Base-by-base conservation (phyloP, 2,113 vertebrate species). In the Chascanopsetta lugubris region DNA sequence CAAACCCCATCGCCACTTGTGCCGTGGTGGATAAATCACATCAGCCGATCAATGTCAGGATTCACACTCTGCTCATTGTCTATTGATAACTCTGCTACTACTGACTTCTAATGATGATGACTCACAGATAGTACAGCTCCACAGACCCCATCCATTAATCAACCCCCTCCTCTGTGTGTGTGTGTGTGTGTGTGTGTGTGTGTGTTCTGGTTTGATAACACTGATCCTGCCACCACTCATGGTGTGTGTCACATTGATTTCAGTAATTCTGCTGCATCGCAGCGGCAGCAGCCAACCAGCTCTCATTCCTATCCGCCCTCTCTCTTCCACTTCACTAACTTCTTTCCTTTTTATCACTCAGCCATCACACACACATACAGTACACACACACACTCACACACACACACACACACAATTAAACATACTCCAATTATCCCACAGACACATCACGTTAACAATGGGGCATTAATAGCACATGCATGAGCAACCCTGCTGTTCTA, bases 61-160 rank as follows among this genome's bases (percentile, higher is more conserved):
- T 42, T 42, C 38, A n/a, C 17, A 42, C 70, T 27, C 55, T 53
- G 46, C 43, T 30, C 69, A 26, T 20, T 46, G 25, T 63, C 32
- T 46, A 48, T 69, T 70, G 51, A 62, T 65, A 72, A 63, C 32
- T 54, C 46, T 22, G 58, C 17, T 18, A 47, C 65, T 57, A 59
- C 70, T 60, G 55, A 67, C 57, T 72, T 70, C 56, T 76, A 82
- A 77, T 72, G 76, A 58, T 5, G 65, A 83, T 80, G 65, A 80
- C 70, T 63, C 21, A 53, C 22, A 60, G 49, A 69, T 49, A 51
- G 43, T 61, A 55, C 42, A 27, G 71, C 64, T 54, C 53, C 29
- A 21, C 42, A 38, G 18, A 72, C 69, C 55, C n/a, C 27, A 30
- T 45, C 47, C 8, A 42, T 42, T 42, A 65, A 75, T 77, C 77